Evolutionary conservation across 64 coral and sea anemone species (phyloP), one percentile per base, ranked within the genome.

Genomic region (Cladopsammia gracilis): DNA sequence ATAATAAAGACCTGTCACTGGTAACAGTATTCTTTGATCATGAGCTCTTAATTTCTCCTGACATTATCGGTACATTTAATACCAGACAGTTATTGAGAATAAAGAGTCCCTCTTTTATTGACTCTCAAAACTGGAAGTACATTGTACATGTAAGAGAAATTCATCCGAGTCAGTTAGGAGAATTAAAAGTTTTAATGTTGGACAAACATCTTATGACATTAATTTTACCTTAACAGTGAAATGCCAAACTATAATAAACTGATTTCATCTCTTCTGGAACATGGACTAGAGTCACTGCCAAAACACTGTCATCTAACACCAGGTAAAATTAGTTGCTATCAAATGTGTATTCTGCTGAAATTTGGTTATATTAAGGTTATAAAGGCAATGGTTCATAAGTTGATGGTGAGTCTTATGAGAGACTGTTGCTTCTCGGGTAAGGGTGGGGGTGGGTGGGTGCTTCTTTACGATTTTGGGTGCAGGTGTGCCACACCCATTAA

Each of bases 251-350:
- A 98, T 68, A 74, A 94, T 73, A 93, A 91, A 58, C 86, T 98
- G 23, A 91, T 98, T 77, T 91, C 94, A 71, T 86, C 93, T 7
- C 25, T 98, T 34, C 78, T 98, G 71, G 87, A 96, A 71, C 83
- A 96, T 79, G 97, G 97, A 34, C 74, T 96, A 24, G 89, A 96
- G 71, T 76, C 90, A 58, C 91, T 98, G 26, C 94, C 97, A 11
- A 91, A 93, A 22, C 67, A 89, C 62, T 98, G 97, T 58, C 88
- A 98, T 86, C 91, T 98, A 49, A 96, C 97, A 61, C 97, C 97
- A 91, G 97, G 97, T 98, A 91, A 64, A 87, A 6, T 34, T 34
- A 34, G 34, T 34, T 34, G 34, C n/a, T n/a, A n/a, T n/a, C n/a
- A 34, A 34, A 34, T 34, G 34, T 34, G 34, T 34, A 34, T 34